Evolutionary conservation across 2,113 vertebrate genomes (phyloP), one percentile per base, ranked within the genome.

Genomic region (Sarotherodon lohbergeri): DNA sequence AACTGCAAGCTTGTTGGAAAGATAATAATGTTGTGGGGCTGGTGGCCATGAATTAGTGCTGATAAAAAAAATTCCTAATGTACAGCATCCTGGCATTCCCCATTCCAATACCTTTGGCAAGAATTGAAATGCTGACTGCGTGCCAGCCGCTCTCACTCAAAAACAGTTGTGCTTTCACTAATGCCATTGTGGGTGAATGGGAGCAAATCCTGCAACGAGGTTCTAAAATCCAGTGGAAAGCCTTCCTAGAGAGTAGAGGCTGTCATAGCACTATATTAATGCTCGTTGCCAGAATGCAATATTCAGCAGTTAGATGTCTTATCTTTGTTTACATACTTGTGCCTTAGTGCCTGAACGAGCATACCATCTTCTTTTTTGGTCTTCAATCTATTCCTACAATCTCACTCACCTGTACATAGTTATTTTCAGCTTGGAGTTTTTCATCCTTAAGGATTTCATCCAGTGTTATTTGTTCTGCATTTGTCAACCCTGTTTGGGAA

Each of bases 391-490:
- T 32, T 32, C 19, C 41, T 22, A n/a, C 13, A 19, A 13, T 63
- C 34, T 27, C 36, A 80, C 89, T 93, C 90, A 98, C 98, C 97
- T 99, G 97, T 29, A 94, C 97, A 0, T 97, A 98, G 2, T 88
- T 88, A 39, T 98, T 98, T 54, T 96, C 92, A 17, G 78, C 76
- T 55, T 83, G 86, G n/a, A 99, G 61, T 1, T 0, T 9, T 68
- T 94, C 63, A 1, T 97, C 83, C 0, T 80, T 83, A 22, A 99
- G 93, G 17, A 99, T 90, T 9, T 97, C 93, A 0, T 97, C 96
- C 85, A 97, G 89, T 5, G 94, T 89, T 52, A 91, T 41, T 13
- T 43, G 12, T 7, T 88, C 1, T 55, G 90, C 50, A 9, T 81
- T 73, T 27, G 19, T 4, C 52, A 94, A 48, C 55, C 92, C 96